Conservation (phyloP, 2,888 invertebrate species). For the Iphiclides podalirius region DNA sequence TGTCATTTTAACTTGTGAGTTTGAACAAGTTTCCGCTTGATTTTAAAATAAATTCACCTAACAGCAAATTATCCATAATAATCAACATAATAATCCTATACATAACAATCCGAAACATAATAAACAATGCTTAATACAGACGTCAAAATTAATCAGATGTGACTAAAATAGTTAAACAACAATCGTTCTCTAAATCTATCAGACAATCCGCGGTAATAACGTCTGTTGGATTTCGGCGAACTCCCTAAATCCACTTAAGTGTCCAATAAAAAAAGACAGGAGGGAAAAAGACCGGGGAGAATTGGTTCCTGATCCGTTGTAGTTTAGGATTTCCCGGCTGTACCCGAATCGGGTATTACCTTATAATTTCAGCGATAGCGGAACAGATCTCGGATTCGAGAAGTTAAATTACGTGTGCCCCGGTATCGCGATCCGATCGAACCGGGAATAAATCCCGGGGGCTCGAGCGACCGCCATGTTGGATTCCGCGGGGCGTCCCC, state of each 20-base stretch:
- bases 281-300: constrained; percentile 7
- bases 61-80: too few relatives aligned
- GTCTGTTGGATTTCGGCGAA: constrained; percentile 5
- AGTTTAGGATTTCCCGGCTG: constrained; percentile 28
- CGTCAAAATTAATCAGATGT: too few relatives aligned
- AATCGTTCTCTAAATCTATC: not conserved
- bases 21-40: too few relatives aligned
- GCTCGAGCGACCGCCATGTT: constrained; percentile 61
- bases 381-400: constrained; percentile 58
- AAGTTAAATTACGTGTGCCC: constrained; percentile 74
- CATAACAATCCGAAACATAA: too few relatives aligned
- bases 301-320: constrained; percentile 21
- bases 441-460: constrained; percentile 62
- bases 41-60: too few relatives aligned
- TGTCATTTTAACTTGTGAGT: too few relatives aligned
- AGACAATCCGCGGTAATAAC: not conserved
- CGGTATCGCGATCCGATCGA: constrained; percentile 67
- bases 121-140: too few relatives aligned
- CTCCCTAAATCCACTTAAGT: constrained; percentile 8
- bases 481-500: constrained; percentile 69
- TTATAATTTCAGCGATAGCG: constrained; percentile 75
- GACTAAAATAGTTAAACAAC: too few relatives aligned
- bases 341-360: constrained; percentile 45
- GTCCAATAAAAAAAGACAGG: constrained; percentile 15
- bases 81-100: too few relatives aligned